These are phyloP conservation scores for Microplitis deprimator DNA, from an alignment of 2,888 invertebrate genomes.

Conservation along the genomic window DNA sequence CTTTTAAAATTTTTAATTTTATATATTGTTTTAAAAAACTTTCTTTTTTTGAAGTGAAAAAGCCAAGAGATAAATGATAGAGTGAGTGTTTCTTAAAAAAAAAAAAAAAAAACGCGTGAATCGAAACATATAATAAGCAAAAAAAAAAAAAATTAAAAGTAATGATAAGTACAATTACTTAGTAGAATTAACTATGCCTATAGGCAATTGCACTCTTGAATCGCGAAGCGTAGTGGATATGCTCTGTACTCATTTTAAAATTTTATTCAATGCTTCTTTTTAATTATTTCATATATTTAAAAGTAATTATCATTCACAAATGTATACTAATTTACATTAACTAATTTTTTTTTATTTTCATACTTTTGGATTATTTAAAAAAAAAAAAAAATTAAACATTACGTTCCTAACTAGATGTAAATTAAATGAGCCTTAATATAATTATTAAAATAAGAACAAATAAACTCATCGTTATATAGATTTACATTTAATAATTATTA, in stretches of 20 bases:
- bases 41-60: not conserved
- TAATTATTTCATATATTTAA: too few species aligned
- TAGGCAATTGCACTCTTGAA: too few species aligned
- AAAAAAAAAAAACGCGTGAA: not conserved
- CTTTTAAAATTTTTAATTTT: not conserved
- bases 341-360: too few species aligned
- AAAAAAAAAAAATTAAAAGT: too few species aligned
- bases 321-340: too few species aligned
- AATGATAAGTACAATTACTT: too few species aligned
- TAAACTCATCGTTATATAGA: slow-evolving; percentile 39
- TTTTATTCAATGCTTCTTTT: too few species aligned
- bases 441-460: slow-evolving; percentile 22
- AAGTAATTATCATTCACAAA: too few species aligned
- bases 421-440: not conserved
- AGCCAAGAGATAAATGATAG: not conserved
- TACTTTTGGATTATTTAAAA: not conserved
- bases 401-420: not conserved
- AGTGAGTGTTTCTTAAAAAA: not conserved
- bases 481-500: not conserved
- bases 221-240: too few species aligned
- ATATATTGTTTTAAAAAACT: not conserved
- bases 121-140: too few species aligned
- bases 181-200: too few species aligned
- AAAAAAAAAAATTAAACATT: not conserved
- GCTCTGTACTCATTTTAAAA: too few species aligned